Conservation (phyloP, 2,888 invertebrate species). For the Andrena chrysosceles region DNA sequence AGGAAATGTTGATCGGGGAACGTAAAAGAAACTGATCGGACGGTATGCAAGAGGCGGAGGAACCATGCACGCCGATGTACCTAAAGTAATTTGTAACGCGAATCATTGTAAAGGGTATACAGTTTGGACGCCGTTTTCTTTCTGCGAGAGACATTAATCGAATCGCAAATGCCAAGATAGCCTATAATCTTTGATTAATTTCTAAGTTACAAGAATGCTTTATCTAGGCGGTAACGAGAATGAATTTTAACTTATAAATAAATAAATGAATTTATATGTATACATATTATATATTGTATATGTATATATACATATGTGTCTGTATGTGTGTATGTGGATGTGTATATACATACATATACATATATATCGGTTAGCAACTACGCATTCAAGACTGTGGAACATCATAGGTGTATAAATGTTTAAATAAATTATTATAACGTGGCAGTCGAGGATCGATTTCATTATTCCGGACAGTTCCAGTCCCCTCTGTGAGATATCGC, state of each 20-base stretch:
- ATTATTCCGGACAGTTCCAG: background rate
- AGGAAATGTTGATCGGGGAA: conserved; percentile 5
- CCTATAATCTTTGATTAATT: conserved; percentile 64
- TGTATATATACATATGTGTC: conserved; percentile 64
- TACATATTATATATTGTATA: conserved; percentile 67
- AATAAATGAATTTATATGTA: conserved; percentile 66
- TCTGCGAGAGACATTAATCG: conserved; percentile 42
- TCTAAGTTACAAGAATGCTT: conserved; percentile 74
- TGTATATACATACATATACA: conserved; percentile 63
- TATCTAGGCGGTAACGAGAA: conserved; percentile 75
- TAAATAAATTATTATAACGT: conserved; percentile 81
- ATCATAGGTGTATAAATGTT: conserved; percentile 83
- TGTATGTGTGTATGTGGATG: conserved; percentile 60
- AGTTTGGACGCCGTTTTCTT: conserved; percentile 48
- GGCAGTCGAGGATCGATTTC: conserved; percentile 43
- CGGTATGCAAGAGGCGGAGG: conserved; percentile 20
- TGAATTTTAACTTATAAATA: conserved; percentile 77
- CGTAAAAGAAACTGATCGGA: background rate
- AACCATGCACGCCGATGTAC: conserved; percentile 26
- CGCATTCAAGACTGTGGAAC: conserved; percentile 82
- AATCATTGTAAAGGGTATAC: conserved; percentile 44
- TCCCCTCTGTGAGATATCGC: too few species aligned
- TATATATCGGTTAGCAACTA: conserved; percentile 71
- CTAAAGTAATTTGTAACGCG: conserved; percentile 29
- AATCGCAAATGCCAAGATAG: conserved; percentile 50